Conservation (phyloP, 2,888 invertebrate genomes). For the Subacronicta megacephala region DNA sequence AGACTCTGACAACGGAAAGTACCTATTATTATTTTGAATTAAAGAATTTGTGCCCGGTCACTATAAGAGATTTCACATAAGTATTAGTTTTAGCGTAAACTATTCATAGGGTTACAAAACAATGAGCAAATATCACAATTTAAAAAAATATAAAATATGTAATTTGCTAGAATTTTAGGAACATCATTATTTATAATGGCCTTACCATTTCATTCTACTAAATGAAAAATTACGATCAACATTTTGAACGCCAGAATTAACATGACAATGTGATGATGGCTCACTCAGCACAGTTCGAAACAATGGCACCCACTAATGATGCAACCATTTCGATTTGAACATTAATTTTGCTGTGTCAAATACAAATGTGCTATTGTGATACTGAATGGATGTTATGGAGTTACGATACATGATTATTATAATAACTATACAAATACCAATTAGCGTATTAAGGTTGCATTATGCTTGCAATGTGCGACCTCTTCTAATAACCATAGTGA, state of each 20-base stretch:
- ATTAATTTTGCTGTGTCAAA: conserved; percentile 30
- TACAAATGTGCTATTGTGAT: conserved; percentile 1
- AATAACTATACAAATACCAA: neutral
- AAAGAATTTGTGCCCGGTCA: no score
- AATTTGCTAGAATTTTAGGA: neutral
- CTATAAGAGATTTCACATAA: no score
- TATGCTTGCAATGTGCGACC: no score
- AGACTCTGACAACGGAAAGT: no score
- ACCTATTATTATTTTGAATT: no score
- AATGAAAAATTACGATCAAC: conserved; percentile 18
- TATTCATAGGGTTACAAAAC: no score
- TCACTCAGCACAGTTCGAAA: conserved; percentile 27
- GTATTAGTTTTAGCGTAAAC: no score
- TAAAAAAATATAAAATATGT: no score
- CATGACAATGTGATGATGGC: conserved; percentile 15
- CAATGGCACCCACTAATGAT: conserved; percentile 35
- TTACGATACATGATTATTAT: neutral
- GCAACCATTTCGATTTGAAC: conserved; percentile 18
- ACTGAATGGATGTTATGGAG: neutral
- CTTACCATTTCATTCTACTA: no score
- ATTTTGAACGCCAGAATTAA: conserved; percentile 1
- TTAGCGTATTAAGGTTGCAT: no score
- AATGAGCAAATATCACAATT: no score
- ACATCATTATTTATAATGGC: conserved; percentile 3
- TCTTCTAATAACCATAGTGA: no score